These are phyloP conservation scores for Blera fallax DNA, from an alignment of 2,888 invertebrate species.

Conservation along the genomic window DNA sequence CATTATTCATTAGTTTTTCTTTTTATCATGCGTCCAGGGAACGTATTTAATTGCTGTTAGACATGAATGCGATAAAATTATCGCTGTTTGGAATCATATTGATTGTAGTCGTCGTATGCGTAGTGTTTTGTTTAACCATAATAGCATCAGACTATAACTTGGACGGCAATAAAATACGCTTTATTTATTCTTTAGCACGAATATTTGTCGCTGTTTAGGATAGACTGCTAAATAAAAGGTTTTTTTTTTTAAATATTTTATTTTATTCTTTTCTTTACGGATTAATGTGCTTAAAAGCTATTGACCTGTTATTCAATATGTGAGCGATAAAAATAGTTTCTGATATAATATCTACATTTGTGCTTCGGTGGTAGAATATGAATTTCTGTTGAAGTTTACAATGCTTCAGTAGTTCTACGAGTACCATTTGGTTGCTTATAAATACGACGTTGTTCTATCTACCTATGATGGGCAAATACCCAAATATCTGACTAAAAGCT, in stretches of 20 bases:
- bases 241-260: not conserved
- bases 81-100: not conserved
- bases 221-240: not conserved
- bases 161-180: not conserved
- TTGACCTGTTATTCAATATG: not conserved
- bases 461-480: no score
- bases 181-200: not conserved
- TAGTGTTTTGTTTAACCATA: no score
- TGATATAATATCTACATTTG: not conserved
- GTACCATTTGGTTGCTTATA: no score
- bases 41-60: not conserved
- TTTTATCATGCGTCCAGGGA: not conserved
- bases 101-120: not conserved
- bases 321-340: not conserved
- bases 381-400: no score
- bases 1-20: not conserved
- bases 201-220: not conserved
- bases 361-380: not conserved
- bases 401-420: no score
- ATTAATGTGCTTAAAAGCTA: not conserved
- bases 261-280: not conserved
- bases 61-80: slow-evolving; percentile 17
- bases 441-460: no score
- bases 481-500: no score
- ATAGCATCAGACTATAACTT: not conserved